These are phyloP conservation scores for Neoarius graeffei DNA, from an alignment of 2,113 vertebrate species.

Conservation along the genomic window DNA sequence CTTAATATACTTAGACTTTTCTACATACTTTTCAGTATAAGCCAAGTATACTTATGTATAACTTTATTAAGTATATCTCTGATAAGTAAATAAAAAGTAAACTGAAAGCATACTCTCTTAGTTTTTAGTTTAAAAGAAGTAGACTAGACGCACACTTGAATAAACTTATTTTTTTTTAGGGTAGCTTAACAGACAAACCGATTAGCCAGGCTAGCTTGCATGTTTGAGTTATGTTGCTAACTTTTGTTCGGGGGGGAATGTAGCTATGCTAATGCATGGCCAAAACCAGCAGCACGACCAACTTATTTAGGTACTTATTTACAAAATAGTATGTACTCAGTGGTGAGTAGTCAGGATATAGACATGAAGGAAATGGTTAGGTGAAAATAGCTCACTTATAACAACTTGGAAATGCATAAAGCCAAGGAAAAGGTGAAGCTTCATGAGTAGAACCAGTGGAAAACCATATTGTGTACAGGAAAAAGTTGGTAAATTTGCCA, in stretches of 20 bases:
- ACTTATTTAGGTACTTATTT: neutral
- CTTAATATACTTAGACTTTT: no score
- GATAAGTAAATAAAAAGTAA: no score
- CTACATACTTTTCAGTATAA: no score
- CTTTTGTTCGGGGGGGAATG: neutral
- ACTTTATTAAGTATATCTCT: no score
- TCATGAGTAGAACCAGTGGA: neutral
- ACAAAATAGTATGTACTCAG: neutral
- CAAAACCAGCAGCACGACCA: neutral
- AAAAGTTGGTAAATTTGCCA: neutral
- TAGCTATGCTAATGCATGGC: neutral
- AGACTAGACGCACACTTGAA: no score
- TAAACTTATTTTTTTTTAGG: no score
- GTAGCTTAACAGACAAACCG: neutral
- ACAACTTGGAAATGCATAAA: neutral
- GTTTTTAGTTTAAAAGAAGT: no score
- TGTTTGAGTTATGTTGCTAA: neutral
- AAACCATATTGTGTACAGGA: neutral
- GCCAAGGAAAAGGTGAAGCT: neutral
- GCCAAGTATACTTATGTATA: no score
- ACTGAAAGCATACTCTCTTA: no score
- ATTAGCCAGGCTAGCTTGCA: neutral
- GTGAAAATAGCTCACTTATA: neutral
- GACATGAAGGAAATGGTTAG: neutral
- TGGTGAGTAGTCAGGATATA: neutral